Evolutionary conservation across 2,888 invertebrate genomes (phyloP).

Genomic region (Hyles lineata): DNA sequence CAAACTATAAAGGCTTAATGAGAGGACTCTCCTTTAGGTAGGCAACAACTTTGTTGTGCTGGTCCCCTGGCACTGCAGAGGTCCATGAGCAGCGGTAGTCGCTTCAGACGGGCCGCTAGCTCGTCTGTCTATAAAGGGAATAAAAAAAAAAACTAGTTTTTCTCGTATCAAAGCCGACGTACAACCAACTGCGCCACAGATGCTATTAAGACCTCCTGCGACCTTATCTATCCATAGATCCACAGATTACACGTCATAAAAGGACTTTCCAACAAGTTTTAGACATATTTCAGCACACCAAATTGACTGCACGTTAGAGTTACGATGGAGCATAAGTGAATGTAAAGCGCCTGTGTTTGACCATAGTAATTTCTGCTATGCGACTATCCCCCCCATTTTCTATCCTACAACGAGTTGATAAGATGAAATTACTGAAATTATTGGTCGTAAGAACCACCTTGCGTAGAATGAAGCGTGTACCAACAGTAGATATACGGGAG

Average conservation of each 20-base stretch:
- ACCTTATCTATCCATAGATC: not conserved
- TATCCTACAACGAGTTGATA: slow-evolving; percentile 64
- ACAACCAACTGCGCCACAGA: no score
- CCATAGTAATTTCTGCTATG: slow-evolving; percentile 56
- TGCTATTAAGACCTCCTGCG: no score
- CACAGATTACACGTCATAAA: not conserved
- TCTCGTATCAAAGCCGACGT: no score
- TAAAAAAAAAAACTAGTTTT: no score
- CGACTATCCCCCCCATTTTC: slow-evolving; percentile 56
- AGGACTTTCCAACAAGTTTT: not conserved
- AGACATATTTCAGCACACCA: slow-evolving; percentile 4
- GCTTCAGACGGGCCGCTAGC: no score
- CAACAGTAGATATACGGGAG: slow-evolving; percentile 41
- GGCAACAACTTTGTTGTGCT: no score
- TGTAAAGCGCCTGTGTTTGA: slow-evolving; percentile 31
- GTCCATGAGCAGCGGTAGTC: no score
- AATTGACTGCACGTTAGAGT: slow-evolving; percentile 16
- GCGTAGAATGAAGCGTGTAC: slow-evolving; percentile 49
- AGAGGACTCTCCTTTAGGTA: no score
- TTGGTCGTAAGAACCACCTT: slow-evolving; percentile 62
- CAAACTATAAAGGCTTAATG: no score
- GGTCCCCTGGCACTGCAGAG: no score
- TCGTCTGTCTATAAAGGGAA: no score
- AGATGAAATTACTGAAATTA: slow-evolving; percentile 72
- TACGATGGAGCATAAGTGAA: slow-evolving; percentile 30